phyloP scores from a whole-genome alignment of 2,113 vertebrate species.

The Anoura caudifer region DNA sequence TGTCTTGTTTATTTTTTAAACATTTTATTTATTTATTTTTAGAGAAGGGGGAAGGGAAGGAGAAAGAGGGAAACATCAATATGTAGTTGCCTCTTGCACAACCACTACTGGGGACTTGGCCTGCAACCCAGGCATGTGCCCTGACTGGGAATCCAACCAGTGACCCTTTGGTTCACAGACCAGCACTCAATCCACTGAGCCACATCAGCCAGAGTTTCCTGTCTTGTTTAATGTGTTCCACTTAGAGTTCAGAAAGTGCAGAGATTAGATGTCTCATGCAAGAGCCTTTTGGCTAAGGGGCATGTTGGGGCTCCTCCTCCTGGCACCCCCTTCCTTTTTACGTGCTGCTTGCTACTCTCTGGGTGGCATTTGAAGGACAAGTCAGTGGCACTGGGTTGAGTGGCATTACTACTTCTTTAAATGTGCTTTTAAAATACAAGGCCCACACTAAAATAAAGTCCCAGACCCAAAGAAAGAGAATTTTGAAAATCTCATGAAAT shows the following conservation, averaged over 20 bases:
- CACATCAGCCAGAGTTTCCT: too few relatives aligned
- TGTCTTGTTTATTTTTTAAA: too few relatives aligned
- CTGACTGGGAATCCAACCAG: too few relatives aligned
- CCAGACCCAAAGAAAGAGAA: not conserved
- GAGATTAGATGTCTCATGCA: not conserved
- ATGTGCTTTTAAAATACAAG: not conserved
- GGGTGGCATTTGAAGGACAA: not conserved
- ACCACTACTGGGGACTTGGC: too few relatives aligned
- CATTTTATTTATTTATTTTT: too few relatives aligned
- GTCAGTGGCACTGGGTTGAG: not conserved
- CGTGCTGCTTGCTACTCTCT: not conserved
- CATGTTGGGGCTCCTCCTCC: not conserved
- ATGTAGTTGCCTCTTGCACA: too few relatives aligned
- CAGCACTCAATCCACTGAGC: too few relatives aligned
- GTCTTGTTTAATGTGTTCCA: not conserved
- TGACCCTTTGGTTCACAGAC: too few relatives aligned
- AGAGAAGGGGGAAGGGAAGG: too few relatives aligned
- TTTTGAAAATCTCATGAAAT: slow-evolving; percentile 15
- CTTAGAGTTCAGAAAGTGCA: not conserved
- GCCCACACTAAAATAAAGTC: not conserved
- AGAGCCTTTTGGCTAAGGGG: not conserved
- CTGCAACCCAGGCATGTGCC: too few relatives aligned
- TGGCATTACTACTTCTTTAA: not conserved
- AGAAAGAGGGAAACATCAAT: too few relatives aligned
- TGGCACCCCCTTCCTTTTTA: not conserved